These are phyloP conservation scores for Chelonia mydas DNA, from an alignment of 2,797 vertebrate species.

Conservation along the genomic window DNA sequence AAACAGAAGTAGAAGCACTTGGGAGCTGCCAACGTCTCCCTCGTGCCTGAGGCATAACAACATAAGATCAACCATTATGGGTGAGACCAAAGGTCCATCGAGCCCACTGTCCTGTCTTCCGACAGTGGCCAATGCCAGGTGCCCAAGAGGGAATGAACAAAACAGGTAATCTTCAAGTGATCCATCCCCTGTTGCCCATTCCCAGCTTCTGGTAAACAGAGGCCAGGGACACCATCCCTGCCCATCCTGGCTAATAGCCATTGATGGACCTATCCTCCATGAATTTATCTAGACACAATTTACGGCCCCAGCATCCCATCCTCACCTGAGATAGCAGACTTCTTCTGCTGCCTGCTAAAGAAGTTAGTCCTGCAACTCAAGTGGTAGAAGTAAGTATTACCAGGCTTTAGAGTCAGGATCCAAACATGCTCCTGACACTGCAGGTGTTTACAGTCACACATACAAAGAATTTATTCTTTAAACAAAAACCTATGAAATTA, in stretches of 20 bases:
- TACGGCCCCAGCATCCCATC: background rate
- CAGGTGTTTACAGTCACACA: background rate
- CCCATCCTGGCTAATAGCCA: too few relatives aligned
- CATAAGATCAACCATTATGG: too few relatives aligned
- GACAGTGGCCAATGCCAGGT: too few relatives aligned
- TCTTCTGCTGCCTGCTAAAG: background rate
- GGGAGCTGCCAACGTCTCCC: background rate
- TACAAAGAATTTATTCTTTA: background rate
- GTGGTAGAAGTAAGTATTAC: background rate
- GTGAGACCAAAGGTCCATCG: too few relatives aligned
- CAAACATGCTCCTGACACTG: background rate
- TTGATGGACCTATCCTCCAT: too few relatives aligned
- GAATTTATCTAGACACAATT: background rate
- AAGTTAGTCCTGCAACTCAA: background rate
- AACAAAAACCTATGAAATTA: background rate
- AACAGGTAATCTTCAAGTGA: too few relatives aligned
- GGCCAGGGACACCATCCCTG: too few relatives aligned
- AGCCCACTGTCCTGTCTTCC: too few relatives aligned
- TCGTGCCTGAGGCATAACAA: background rate
- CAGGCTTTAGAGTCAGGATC: background rate
- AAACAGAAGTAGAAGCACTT: background rate
- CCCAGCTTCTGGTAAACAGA: too few relatives aligned
- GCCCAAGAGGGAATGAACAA: too few relatives aligned
- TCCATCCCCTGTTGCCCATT: too few relatives aligned
- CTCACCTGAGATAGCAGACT: background rate